Conservation (phyloP, 1,140 invertebrate species). For the Apis cerana region DNA sequence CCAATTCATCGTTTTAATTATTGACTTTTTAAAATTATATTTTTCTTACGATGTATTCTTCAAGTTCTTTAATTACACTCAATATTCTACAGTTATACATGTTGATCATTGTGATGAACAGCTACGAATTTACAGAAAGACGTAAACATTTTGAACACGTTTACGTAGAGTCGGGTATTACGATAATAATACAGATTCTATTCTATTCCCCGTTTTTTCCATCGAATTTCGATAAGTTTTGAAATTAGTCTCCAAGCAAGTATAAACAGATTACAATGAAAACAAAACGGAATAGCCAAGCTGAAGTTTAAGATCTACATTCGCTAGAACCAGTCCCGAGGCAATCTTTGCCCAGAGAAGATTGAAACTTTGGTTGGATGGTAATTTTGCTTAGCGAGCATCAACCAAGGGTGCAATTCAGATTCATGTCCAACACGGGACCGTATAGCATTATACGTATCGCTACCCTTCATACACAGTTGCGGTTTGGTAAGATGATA, state of each 20-base stretch:
- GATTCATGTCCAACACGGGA: conserved; percentile 69
- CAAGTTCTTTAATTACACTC: too few relatives aligned
- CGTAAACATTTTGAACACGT: too few relatives aligned
- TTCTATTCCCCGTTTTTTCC: too few relatives aligned
- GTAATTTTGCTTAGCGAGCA: conserved; percentile 67
- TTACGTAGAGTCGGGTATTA: too few relatives aligned
- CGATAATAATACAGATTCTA: too few relatives aligned
- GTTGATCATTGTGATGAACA: too few relatives aligned
- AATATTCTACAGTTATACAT: too few relatives aligned
- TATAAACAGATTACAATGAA: not conserved
- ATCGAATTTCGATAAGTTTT: not conserved
- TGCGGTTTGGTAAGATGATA: conserved; percentile 35
- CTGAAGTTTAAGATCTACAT: not conserved
- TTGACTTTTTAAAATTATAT: too few relatives aligned
- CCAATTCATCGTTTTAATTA: too few relatives aligned
- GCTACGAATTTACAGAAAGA: too few relatives aligned
- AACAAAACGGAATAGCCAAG: not conserved
- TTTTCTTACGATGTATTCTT: too few relatives aligned
- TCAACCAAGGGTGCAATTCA: conserved; percentile 66
- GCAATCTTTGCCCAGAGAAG: conserved; percentile 62
- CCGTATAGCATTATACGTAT: conserved; percentile 52
- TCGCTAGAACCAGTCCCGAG: conserved; percentile 28
- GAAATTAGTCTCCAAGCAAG: not conserved
- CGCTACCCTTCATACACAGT: conserved; percentile 42
- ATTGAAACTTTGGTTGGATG: conserved; percentile 73